Conservation (phyloP, 2,797 vertebrate species). For the Podargus strigoides region DNA sequence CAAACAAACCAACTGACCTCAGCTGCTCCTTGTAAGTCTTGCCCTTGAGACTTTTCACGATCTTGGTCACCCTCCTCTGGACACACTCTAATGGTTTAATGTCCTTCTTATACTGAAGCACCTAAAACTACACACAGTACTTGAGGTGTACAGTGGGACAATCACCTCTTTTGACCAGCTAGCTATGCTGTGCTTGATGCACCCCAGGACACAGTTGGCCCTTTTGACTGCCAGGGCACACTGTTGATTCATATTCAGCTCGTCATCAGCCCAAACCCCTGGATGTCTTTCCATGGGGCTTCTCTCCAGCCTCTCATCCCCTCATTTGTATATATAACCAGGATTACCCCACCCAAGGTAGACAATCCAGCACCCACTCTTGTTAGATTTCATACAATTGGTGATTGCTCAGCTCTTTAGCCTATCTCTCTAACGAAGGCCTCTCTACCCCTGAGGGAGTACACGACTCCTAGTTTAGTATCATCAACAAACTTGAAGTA, state of each 20-base stretch:
- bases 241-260: too few relatives aligned
- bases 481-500: neutral
- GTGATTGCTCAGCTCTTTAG: neutral
- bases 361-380: neutral
- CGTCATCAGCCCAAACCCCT: neutral
- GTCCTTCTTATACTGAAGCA: neutral
- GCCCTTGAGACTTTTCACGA: neutral
- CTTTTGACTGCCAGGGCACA: too few relatives aligned
- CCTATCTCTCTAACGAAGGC: neutral
- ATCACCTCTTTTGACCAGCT: accelerated
- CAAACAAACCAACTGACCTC: neutral
- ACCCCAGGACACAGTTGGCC: neutral
- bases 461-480: neutral
- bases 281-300: neutral
- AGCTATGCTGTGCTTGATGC: neutral
- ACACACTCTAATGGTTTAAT: neutral
- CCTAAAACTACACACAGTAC: neutral
- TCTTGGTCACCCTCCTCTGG: neutral
- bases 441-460: neutral
- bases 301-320: neutral
- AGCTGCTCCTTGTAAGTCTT: accelerated
- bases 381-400: neutral
- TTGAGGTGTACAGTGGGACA: neutral
- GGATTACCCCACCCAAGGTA: too few relatives aligned
- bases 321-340: neutral